Percentiles rank a stretch among this genome's conserved stretches.
These are phyloP conservation scores for Emydoidea blandingii DNA, from an alignment of 2,797 vertebrate species.

Conservation along the genomic window DNA sequence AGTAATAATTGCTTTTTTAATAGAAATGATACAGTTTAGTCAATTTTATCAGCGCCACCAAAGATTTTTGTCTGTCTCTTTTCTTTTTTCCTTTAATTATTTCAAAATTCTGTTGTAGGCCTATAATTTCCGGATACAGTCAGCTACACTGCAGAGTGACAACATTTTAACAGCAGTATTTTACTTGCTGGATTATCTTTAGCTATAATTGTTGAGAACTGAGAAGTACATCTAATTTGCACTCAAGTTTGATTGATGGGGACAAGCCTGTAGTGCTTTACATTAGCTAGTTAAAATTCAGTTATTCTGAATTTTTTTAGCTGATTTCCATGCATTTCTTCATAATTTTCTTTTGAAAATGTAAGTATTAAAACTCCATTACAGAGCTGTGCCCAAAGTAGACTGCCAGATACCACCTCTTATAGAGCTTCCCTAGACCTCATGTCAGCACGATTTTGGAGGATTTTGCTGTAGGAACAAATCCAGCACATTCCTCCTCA, in stretches of 20 bases:
- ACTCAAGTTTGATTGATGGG: background rate
- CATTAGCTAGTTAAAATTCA: background rate
- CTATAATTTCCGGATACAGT: background rate
- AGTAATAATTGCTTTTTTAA: background rate
- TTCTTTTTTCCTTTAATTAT: background rate
- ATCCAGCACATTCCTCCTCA: background rate
- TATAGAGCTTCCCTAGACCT: rapidly evolving
- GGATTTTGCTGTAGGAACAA: background rate
- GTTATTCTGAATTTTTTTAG: background rate
- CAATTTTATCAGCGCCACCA: background rate
- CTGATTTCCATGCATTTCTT: background rate
- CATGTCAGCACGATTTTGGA: rapidly evolving
- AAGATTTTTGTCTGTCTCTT: background rate
- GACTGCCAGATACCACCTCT: background rate
- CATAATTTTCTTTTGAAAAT: background rate
- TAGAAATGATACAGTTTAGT: background rate
- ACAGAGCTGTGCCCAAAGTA: rapidly evolving
- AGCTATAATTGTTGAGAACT: rapidly evolving
- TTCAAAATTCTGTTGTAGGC: background rate
- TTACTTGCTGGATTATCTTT: background rate
- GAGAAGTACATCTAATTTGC: background rate
- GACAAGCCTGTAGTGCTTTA: background rate
- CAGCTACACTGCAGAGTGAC: background rate
- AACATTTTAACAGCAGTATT: background rate
- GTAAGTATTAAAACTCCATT: rapidly evolving